Evolutionary conservation across 2,113 vertebrate genomes (phyloP), one percentile per base, ranked within the genome.

Genomic region (Corythoichthys intestinalis): DNA sequence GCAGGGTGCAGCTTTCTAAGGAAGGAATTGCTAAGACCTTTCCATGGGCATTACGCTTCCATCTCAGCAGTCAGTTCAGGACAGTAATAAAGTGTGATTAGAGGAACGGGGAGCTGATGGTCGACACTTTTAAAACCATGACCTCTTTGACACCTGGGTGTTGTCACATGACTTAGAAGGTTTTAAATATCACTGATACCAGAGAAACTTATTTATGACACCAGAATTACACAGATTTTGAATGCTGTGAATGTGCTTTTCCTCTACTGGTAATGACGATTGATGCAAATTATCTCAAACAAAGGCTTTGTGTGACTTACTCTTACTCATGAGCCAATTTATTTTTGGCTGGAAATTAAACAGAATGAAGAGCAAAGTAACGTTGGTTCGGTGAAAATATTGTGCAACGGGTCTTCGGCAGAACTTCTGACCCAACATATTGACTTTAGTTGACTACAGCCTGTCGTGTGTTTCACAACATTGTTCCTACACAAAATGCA

Each of bases 1-100:
- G 72, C 60, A 54, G 74, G 83, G 35, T 37, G 54, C 73, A 49
- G 74, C 71, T 81, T 84, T 82, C 38, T 34, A 52, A 14, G 9
- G 44, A 20, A 34, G 44, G 13, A 3, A 11, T 58, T 17, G 48
- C 14, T 52, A n/a, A 66, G 17, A 52, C 28, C 64, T 52, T 66
- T 66, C 11, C 44, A 64, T 34, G 28, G 28, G 44, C 35, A 65
- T 50, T 65, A 61, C 20, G 41, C 60, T 46, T 28, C 17, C 60
- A 47, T 46, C 38, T 28, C 60, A 63, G 60, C 60, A 13, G 60
- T 61, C 1, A 39, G 8, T n/a, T 15, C 59, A 39, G 59, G 59
- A 61, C 59, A 61, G 38, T 63, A 63, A 47, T 63, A 47, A 28
- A 34, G 14, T 58, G 56, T 58, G 56, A 63, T 44, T 28, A 63